Evolutionary conservation across 2,888 invertebrate species (phyloP).

Genomic region (Sminthurides aquaticus): DNA sequence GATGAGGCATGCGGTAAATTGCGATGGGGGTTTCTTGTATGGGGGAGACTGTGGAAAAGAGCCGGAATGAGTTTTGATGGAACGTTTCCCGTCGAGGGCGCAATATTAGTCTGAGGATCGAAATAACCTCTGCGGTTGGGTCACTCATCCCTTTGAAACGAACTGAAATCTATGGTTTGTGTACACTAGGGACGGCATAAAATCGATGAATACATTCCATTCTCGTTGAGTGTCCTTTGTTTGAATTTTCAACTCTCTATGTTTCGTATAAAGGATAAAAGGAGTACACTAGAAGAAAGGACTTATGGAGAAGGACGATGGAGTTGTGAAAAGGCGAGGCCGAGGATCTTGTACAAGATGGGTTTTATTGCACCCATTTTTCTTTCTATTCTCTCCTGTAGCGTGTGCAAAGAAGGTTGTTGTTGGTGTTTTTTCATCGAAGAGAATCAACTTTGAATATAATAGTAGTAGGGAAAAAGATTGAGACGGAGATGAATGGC

Average conservation of each 20-base stretch:
- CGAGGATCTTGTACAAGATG: neutral
- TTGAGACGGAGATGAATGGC: neutral
- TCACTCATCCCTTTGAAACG: no score
- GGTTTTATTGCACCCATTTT: neutral
- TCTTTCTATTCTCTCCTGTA: neutral
- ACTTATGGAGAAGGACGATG: neutral
- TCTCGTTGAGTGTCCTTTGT: neutral
- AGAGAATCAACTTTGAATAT: neutral
- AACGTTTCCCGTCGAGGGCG: no score
- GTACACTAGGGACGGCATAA: conserved; percentile 27
- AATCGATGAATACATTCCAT: conserved; percentile 17
- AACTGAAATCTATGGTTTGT: no score
- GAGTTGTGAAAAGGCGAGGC: neutral
- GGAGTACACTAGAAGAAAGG: neutral
- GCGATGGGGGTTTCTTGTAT: no score
- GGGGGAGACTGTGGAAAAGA: no score
- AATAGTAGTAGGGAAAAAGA: neutral
- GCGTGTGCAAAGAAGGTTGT: neutral
- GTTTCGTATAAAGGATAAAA: no score
- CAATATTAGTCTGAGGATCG: no score
- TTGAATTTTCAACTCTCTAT: no score
- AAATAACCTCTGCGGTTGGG: no score
- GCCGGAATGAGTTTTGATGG: no score
- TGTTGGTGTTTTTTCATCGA: neutral
- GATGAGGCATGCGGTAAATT: neutral